phyloP scores from a whole-genome alignment of 2,888 invertebrate species.

The Phymatocera aterrima region DNA sequence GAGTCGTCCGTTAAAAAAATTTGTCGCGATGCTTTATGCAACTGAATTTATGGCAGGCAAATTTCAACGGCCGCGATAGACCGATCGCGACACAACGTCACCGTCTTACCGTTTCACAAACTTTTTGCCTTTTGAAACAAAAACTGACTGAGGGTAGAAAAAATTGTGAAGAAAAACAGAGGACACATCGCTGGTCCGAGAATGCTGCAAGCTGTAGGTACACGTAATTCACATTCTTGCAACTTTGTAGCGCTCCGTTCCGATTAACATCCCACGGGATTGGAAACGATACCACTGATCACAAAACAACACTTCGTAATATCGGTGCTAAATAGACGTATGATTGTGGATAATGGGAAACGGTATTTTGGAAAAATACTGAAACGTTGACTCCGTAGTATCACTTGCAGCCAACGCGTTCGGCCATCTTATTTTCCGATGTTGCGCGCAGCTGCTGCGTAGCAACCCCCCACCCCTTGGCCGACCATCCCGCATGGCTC shows the following conservation, averaged over 20 bases:
- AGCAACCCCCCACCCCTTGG: constrained; percentile 57
- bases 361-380: constrained; percentile 1
- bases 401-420: constrained; percentile 58
- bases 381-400: constrained; percentile 52
- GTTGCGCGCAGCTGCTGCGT: constrained; percentile 69
- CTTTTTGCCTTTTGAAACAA: too few relatives aligned
- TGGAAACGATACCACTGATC: background rate
- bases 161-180: too few relatives aligned
- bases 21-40: too few relatives aligned
- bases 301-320: constrained; percentile 18
- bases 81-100: too few relatives aligned
- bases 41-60: too few relatives aligned
- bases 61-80: too few relatives aligned
- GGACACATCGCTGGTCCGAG: too few relatives aligned
- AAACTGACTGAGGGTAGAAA: too few relatives aligned
- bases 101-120: too few relatives aligned
- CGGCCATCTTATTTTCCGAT: constrained; percentile 70
- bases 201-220: background rate
- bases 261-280: background rate
- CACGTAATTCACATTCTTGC: background rate
- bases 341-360: background rate
- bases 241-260: background rate
- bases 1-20: too few relatives aligned
- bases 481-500: constrained; percentile 60
- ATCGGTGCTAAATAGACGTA: background rate